Evolutionary conservation across 2,888 invertebrate genomes (phyloP).

Genomic region (Ectobius pallidus): DNA sequence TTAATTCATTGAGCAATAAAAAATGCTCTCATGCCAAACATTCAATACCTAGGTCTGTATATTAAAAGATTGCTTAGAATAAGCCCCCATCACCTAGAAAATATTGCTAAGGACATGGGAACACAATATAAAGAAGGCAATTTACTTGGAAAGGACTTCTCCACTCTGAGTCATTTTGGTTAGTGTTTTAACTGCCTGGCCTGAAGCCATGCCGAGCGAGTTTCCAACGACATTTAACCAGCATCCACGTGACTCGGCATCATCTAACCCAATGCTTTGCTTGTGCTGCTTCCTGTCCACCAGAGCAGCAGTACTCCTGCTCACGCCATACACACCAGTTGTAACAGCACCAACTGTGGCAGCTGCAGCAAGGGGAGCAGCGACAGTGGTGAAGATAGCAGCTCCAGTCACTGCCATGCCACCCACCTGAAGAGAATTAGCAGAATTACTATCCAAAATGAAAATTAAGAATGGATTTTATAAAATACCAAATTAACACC

Average conservation of each 20-base stretch:
- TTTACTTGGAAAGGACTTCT: constrained; percentile 9
- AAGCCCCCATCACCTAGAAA: too few relatives aligned
- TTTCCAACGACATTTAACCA: constrained; percentile 34
- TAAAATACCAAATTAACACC: too few relatives aligned
- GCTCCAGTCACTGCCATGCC: constrained; percentile 18
- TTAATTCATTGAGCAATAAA: too few relatives aligned
- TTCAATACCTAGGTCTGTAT: too few relatives aligned
- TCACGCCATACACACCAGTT: constrained; percentile 32
- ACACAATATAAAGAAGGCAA: too few relatives aligned
- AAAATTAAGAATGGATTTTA: too few relatives aligned
- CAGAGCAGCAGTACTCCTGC: constrained; percentile 16
- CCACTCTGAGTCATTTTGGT: constrained; percentile 30
- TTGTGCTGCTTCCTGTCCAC: constrained; percentile 34
- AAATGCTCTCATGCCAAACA: too few relatives aligned
- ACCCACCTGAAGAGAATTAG: not conserved
- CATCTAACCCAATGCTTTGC: constrained; percentile 32
- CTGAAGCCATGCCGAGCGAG: constrained; percentile 34
- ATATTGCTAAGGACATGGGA: too few relatives aligned
- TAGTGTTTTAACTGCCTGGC: constrained; percentile 2
- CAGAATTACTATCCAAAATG: not conserved
- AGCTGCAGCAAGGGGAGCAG: constrained; percentile 26
- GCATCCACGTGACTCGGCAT: constrained; percentile 26
- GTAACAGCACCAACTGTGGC: constrained; percentile 2
- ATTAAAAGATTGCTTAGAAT: too few relatives aligned
- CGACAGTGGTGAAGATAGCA: constrained; percentile 14